Evolutionary conservation across 1,140 invertebrate genomes (phyloP).

Genomic region (Oncopodura yosiiana): DNA sequence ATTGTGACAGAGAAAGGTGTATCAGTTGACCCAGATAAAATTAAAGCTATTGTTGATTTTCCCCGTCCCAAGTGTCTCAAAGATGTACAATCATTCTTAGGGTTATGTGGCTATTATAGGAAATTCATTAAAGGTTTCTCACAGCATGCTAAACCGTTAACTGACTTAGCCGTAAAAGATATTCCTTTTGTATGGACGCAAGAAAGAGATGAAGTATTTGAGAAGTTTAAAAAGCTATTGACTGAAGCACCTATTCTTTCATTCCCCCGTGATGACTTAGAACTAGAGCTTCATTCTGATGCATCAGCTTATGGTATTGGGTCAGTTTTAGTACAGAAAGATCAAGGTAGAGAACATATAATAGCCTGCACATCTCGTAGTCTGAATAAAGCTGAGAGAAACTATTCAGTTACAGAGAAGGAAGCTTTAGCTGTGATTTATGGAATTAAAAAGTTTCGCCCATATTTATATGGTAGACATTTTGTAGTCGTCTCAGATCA

Average conservation of each 20-base stretch:
- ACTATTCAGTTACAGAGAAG: slow-evolving; percentile 43
- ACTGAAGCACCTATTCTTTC: not conserved
- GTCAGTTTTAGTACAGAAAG: not conserved
- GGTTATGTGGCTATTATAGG: slow-evolving; percentile 4
- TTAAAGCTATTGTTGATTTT: slow-evolving; percentile 4
- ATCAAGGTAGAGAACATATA: not conserved
- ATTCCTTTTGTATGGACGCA: not conserved
- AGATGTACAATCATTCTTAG: not conserved
- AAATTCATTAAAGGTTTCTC: slow-evolving; percentile 4
- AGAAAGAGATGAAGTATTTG: slow-evolving; percentile 3
- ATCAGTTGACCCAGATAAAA: not conserved
- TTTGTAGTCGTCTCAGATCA: slow-evolving; percentile 11
- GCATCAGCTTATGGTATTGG: not conserved
- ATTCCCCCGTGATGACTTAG: not conserved
- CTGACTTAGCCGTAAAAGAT: not conserved
- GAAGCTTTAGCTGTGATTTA: slow-evolving; percentile 46
- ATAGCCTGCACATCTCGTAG: slow-evolving; percentile 28
- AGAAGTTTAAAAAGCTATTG: not conserved
- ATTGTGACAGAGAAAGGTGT: not conserved
- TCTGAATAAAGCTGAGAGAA: slow-evolving; percentile 40
- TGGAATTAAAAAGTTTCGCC: slow-evolving; percentile 28
- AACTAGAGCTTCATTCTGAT: not conserved
- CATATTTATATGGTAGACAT: slow-evolving; percentile 14
- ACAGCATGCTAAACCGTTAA: slow-evolving; percentile 2
- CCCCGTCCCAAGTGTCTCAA: not conserved